These are phyloP conservation scores for Ophiodon elongatus DNA, from an alignment of 2,113 vertebrate genomes.

Conservation along the genomic window DNA sequence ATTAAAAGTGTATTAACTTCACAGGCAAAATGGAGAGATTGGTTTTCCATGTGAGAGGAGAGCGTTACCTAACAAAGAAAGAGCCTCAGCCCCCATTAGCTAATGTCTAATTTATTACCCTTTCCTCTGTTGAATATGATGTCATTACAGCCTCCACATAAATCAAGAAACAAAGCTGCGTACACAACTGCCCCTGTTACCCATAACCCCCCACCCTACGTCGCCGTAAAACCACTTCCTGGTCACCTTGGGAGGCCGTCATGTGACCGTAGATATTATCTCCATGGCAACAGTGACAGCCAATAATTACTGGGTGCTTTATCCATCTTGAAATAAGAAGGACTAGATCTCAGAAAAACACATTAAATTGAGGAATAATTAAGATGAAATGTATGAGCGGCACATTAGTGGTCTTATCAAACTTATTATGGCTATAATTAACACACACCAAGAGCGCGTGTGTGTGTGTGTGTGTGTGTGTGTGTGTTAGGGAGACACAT, in stretches of 20 bases:
- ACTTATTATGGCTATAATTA: slow-evolving; percentile 74
- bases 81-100: slow-evolving; percentile 72
- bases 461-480: neutral
- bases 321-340: slow-evolving; percentile 61
- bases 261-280: slow-evolving; percentile 70
- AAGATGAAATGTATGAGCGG: slow-evolving; percentile 69
- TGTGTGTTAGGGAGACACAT: slow-evolving; percentile 8
- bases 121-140: slow-evolving; percentile 74
- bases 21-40: neutral
- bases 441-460: slow-evolving; percentile 27
- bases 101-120: slow-evolving; percentile 75
- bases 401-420: slow-evolving; percentile 77
- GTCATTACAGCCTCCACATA: slow-evolving; percentile 79
- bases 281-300: slow-evolving; percentile 64
- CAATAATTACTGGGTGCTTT: slow-evolving; percentile 65
- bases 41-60: neutral
- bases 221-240: slow-evolving; percentile 74
- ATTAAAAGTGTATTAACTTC: slow-evolving; percentile 45
- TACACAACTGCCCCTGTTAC: slow-evolving; percentile 54
- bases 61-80: slow-evolving; percentile 62
- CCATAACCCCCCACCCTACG: slow-evolving; percentile 27
- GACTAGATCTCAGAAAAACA: slow-evolving; percentile 69
- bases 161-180: slow-evolving; percentile 70
- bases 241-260: slow-evolving; percentile 81
- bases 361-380: slow-evolving; percentile 75